Conservation (phyloP, 2,888 invertebrate genomes). For the Cataglyphis livida region DNA sequence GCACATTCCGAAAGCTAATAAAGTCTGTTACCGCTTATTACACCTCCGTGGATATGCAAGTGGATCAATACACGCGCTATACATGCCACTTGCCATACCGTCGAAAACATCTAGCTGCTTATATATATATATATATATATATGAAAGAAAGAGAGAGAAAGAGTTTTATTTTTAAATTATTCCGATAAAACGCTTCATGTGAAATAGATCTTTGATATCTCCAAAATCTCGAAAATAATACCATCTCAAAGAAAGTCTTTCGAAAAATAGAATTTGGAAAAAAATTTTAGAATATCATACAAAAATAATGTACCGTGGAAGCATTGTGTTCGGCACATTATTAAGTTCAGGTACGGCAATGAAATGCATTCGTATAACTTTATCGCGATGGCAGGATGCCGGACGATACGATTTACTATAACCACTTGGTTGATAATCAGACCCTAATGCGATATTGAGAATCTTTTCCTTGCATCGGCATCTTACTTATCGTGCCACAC, state of each 20-base stretch:
- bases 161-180: conserved; percentile 4
- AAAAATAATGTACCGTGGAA: background rate
- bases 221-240: conserved; percentile 5
- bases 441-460: conserved; percentile 62
- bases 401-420: conserved; percentile 54
- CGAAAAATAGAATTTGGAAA: background rate
- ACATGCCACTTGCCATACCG: conserved; percentile 19
- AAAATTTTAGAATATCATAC: background rate
- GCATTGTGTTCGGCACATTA: background rate
- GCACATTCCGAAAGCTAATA: conserved; percentile 78
- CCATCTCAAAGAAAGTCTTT: background rate
- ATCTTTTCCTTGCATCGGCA: conserved; percentile 26
- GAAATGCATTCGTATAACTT: conserved; percentile 16
- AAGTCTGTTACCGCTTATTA: conserved; percentile 80
- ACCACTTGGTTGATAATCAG: conserved; percentile 68
- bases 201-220: background rate
- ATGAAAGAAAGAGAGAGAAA: no score
- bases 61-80: conserved; percentile 69
- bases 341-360: conserved; percentile 16
- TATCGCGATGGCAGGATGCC: conserved; percentile 12
- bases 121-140: no score
- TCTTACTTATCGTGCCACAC: conserved; percentile 16
- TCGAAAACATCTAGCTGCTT: conserved; percentile 6
- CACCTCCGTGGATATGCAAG: conserved; percentile 69
- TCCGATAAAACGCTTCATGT: background rate